Conservation (phyloP, 2,888 invertebrate species). For the Allygus modestus region DNA sequence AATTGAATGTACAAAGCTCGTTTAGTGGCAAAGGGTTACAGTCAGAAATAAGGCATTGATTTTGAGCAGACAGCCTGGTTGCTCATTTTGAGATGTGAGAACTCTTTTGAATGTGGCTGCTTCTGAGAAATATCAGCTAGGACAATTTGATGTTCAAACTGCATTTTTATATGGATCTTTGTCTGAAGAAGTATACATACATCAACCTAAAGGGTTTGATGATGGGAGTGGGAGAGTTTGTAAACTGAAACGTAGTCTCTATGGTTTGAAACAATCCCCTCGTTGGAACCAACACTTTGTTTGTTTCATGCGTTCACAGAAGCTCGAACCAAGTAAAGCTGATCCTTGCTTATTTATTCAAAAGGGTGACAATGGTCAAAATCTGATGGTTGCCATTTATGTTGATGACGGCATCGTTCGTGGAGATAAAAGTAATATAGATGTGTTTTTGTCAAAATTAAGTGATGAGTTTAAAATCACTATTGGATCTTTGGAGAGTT, state of each 20-base stretch:
- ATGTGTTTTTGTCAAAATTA: too few species aligned
- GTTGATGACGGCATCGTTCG: background rate
- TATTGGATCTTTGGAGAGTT: background rate
- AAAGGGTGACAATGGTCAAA: too few species aligned
- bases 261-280: conserved; percentile 67
- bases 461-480: too few species aligned
- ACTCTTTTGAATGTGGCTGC: conserved; percentile 69
- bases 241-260: conserved; percentile 67
- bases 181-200: conserved; percentile 70
- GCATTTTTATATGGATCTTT: conserved; percentile 71
- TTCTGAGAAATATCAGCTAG: conserved; percentile 67
- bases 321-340: too few species aligned
- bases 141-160: conserved; percentile 71
- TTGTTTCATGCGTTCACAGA: conserved; percentile 17
- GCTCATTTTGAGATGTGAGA: conserved; percentile 68
- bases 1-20: conserved; percentile 67
- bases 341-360: too few species aligned
- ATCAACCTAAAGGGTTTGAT: conserved; percentile 66
- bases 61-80: conserved; percentile 71
- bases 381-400: background rate
- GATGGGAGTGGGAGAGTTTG: conserved; percentile 61
- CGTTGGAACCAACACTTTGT: conserved; percentile 39
- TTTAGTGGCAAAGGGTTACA: too few species aligned
- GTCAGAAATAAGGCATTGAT: conserved; percentile 69
- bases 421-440: background rate